Percentiles rank a stretch among this genome's conserved stretches.
Conservation (phyloP, 2,888 invertebrate species). For the Phasia obesa region DNA sequence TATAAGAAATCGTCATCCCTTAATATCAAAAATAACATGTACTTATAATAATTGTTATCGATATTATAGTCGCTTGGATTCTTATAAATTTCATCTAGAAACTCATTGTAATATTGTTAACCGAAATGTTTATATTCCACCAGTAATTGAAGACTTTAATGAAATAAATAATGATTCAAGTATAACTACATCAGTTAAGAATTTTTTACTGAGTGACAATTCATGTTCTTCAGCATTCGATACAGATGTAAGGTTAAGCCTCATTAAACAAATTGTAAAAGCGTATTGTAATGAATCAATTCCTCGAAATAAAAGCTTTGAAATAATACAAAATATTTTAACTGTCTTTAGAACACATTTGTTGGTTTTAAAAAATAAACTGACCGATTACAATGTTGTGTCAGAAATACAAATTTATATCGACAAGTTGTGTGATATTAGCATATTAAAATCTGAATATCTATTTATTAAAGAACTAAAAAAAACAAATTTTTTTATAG, state of each 20-base stretch:
- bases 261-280: conserved; percentile 38
- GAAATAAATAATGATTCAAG: neutral
- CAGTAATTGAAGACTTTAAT: neutral
- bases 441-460: conserved; percentile 43
- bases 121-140: neutral
- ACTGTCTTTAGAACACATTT: conserved; percentile 23
- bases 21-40: no score
- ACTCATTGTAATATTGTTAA: neutral
- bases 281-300: conserved; percentile 50
- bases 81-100: conserved; percentile 10
- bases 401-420: conserved; percentile 16
- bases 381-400: conserved; percentile 6
- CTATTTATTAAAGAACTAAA: conserved; percentile 43
- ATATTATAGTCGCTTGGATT: conserved; percentile 18
- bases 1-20: no score
- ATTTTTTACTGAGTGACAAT: no score
- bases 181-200: neutral
- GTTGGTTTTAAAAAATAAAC: conserved; percentile 21
- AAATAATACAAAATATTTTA: conserved; percentile 28
- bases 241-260: conserved; percentile 11
- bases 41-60: conserved; percentile 23
- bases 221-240: no score
- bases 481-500: conserved; percentile 39
- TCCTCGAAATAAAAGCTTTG: conserved; percentile 39
- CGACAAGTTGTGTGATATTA: conserved; percentile 26